Evolutionary conservation across 1,140 invertebrate species (phyloP).

Genomic region (Drosophila sechellia): DNA sequence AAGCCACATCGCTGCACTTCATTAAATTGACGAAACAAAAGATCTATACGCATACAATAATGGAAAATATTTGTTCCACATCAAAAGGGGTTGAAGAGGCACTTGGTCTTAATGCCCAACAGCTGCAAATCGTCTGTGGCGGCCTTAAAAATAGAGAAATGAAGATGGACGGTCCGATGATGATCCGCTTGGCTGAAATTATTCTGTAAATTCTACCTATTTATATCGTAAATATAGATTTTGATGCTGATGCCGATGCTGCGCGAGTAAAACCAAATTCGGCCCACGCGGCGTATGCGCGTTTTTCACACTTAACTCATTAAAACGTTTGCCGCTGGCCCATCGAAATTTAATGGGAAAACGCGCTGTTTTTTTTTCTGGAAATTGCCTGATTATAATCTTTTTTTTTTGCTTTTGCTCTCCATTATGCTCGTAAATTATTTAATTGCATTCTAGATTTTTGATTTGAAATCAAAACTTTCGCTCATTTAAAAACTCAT

Average conservation of each 20-base stretch:
- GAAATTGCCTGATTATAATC: not conserved
- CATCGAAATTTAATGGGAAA: slow-evolving; percentile 42
- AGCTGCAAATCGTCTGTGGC: slow-evolving; percentile 27
- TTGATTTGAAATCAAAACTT: slow-evolving; percentile 53
- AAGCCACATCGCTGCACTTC: slow-evolving; percentile 39
- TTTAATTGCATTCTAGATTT: slow-evolving; percentile 69
- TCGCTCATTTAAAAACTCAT: slow-evolving; percentile 62
- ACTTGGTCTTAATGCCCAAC: slow-evolving; percentile 17
- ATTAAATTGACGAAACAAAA: slow-evolving; percentile 32
- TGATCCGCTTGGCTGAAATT: slow-evolving; percentile 50
- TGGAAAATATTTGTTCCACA: slow-evolving; percentile 29
- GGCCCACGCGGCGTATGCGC: slow-evolving; percentile 68
- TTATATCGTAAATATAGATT: slow-evolving; percentile 65
- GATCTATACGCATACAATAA: slow-evolving; percentile 33
- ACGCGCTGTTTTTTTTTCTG: slow-evolving; percentile 32
- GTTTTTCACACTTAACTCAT: slow-evolving; percentile 80
- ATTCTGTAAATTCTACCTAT: slow-evolving; percentile 51
- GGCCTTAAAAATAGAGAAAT: slow-evolving; percentile 49
- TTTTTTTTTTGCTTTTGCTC: not conserved
- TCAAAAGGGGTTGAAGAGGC: not conserved
- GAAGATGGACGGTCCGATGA: slow-evolving; percentile 35
- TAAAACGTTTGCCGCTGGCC: slow-evolving; percentile 44
- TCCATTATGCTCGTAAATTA: slow-evolving; percentile 49
- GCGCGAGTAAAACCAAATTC: slow-evolving; percentile 19
- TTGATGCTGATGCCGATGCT: slow-evolving; percentile 18